Percentiles rank a stretch among this genome's conserved stretches.
phyloP scores from a whole-genome alignment of 1,140 invertebrate species.

The Heliothis subflexa region DNA sequence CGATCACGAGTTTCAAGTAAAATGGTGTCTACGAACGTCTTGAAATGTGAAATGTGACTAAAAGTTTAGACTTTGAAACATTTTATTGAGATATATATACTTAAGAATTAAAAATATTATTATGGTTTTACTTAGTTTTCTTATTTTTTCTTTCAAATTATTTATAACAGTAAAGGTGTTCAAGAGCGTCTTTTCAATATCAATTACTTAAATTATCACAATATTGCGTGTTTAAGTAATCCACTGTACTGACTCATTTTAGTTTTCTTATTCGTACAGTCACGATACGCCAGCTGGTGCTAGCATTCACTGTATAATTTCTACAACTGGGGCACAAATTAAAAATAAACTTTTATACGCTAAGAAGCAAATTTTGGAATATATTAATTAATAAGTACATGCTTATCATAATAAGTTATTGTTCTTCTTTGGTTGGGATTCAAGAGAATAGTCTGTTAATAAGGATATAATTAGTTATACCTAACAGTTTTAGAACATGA shows the following conservation, averaged over 20 bases:
- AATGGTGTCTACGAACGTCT: constrained; percentile 15
- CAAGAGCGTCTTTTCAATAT: constrained; percentile 7
- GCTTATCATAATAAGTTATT: no score
- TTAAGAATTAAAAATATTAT: no score
- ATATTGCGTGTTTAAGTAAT: constrained; percentile 9
- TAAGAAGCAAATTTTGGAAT: no score
- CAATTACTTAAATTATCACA: constrained; percentile 28
- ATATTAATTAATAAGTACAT: no score
- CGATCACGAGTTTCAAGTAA: constrained; percentile 48
- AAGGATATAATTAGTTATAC: no score
- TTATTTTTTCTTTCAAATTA: no score
- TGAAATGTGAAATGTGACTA: constrained; percentile 30
- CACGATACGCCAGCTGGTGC: background rate
- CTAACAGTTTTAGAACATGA: no score
- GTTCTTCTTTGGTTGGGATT: no score
- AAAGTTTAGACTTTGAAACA: background rate
- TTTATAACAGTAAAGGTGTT: background rate
- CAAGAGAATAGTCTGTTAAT: no score
- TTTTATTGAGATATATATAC: background rate
- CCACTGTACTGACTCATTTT: background rate
- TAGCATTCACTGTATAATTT: background rate
- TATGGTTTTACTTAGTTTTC: no score
- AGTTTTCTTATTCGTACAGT: background rate
- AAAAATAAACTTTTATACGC: no score
- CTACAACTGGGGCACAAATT: no score